phyloP scores from a whole-genome alignment of 2,888 invertebrate species.

The Diadegma fenestrale region DNA sequence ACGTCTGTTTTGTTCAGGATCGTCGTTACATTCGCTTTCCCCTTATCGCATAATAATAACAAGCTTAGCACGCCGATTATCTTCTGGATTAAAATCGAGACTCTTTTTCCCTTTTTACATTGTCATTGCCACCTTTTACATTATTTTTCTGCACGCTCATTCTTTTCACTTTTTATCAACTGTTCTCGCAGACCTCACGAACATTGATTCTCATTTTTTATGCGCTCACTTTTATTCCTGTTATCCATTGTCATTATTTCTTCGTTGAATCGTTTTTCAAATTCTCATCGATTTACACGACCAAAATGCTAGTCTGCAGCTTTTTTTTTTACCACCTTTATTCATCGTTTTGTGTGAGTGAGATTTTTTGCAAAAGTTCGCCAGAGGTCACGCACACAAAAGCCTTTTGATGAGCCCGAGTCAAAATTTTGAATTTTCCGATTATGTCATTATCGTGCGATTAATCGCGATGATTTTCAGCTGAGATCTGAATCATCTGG shows the following conservation, averaged over 20 bases:
- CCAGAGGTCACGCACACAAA: too few relatives aligned
- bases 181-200: background rate
- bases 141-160: background rate
- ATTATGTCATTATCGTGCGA: background rate
- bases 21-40: constrained; percentile 1
- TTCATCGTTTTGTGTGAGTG: too few relatives aligned
- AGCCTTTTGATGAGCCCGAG: background rate
- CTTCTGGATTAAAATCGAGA: constrained; percentile 7
- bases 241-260: background rate
- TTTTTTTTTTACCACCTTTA: too few relatives aligned
- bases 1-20: constrained; percentile 16
- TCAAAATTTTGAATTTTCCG: background rate
- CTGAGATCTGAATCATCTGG: background rate
- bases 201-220: background rate
- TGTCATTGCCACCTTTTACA: constrained; percentile 13
- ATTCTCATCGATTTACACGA: background rate
- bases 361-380: too few relatives aligned
- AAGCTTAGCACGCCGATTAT: constrained; percentile 29
- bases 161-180: background rate
- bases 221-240: background rate
- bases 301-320: background rate
- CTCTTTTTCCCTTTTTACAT: constrained; percentile 2
- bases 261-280: background rate
- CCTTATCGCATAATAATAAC: constrained; percentile 52
- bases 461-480: too few relatives aligned